These are phyloP conservation scores for Montipora efflorescens DNA, from an alignment of 64 coral and sea anemone genomes.

Conservation along the genomic window DNA sequence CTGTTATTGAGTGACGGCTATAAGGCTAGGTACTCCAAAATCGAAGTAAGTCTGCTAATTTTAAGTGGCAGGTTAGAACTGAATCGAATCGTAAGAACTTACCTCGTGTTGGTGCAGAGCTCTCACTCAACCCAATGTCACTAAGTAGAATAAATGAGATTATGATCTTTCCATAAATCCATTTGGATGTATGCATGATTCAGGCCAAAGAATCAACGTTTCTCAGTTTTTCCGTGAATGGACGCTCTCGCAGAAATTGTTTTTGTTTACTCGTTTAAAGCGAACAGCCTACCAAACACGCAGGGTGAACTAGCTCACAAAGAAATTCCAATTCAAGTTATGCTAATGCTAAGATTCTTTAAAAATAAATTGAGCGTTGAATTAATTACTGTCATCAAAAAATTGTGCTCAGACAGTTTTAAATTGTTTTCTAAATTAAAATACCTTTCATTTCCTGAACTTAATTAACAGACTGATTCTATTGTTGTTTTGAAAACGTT, in stretches of 20 bases:
- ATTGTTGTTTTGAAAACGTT: background rate
- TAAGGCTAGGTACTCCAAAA: too few relatives aligned
- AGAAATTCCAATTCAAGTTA: background rate
- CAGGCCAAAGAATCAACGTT: background rate
- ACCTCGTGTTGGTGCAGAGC: background rate
- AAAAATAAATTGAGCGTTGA: slow-evolving; percentile 7
- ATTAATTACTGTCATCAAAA: background rate
- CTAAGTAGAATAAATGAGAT: background rate
- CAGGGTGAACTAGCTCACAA: too few relatives aligned
- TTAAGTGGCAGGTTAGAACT: background rate
- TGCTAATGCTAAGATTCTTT: slow-evolving; percentile 6
- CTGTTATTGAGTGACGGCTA: too few relatives aligned
- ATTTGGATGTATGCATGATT: background rate
- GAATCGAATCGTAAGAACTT: background rate
- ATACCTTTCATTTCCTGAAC: background rate
- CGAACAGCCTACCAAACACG: background rate
- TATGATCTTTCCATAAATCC: background rate
- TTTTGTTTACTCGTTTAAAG: background rate
- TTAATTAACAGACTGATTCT: background rate
- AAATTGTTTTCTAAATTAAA: background rate
- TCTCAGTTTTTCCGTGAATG: background rate
- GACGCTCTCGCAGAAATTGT: too few relatives aligned
- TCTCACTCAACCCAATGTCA: background rate
- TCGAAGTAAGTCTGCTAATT: too few relatives aligned
- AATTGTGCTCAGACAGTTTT: background rate